A percentile compares a stretch with the other conserved stretches of the same genome.
Conservation (phyloP, 2,888 invertebrate species). For the Meghimatium bilineatum region DNA sequence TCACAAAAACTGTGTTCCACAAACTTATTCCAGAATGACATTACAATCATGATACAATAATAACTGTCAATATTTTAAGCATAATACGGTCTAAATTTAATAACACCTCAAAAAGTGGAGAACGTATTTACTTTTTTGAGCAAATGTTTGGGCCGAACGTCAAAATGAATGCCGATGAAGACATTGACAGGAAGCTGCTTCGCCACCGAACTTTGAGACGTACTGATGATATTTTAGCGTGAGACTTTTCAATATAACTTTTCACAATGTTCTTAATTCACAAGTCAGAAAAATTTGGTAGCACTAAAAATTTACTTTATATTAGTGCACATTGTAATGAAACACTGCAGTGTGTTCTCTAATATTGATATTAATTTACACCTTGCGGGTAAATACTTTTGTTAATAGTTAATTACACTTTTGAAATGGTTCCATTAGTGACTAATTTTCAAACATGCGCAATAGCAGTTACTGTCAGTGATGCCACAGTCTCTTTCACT, state of each 20-base stretch:
- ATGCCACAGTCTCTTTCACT: too few relatives aligned
- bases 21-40: neutral
- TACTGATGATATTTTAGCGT: neutral
- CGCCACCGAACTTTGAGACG: constrained; percentile 24
- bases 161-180: constrained; percentile 19
- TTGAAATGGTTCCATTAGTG: neutral
- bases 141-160: neutral
- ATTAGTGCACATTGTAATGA: neutral
- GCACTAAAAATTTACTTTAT: neutral
- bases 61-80: neutral
- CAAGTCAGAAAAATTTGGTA: neutral
- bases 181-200: constrained; percentile 28
- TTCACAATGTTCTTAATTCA: neutral
- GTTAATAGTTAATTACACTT: neutral
- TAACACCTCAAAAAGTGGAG: neutral
- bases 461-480: neutral
- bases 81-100: neutral
- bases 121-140: neutral
- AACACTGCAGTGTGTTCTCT: neutral
- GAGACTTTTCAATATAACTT: neutral
- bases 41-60: neutral
- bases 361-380: neutral
- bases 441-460: neutral
- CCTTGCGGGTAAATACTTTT: neutral
- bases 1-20: neutral